These are phyloP conservation scores for Thaumatotibia leucotreta DNA, from an alignment of 1,140 invertebrate genomes.

Conservation along the genomic window DNA sequence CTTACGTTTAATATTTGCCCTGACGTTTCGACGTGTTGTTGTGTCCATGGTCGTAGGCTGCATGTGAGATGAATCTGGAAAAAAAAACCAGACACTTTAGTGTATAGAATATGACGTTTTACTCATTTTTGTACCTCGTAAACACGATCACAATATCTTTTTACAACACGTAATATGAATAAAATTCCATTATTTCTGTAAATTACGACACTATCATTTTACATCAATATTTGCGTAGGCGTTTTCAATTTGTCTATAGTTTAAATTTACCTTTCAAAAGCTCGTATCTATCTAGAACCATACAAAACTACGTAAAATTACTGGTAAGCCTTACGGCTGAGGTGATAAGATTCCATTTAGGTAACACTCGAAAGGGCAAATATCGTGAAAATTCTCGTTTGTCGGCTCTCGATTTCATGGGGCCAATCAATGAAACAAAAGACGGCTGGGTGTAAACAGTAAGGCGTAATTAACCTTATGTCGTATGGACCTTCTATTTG, in stretches of 20 bases:
- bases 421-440: background rate
- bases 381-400: background rate
- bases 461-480: conserved; percentile 1
- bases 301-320: background rate
- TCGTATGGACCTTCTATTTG: background rate
- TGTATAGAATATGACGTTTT: too few species aligned
- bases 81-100: too few species aligned
- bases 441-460: background rate
- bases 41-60: too few species aligned
- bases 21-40: too few species aligned
- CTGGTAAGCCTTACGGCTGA: background rate
- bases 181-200: too few species aligned
- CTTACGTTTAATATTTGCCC: too few species aligned
- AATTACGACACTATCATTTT: background rate
- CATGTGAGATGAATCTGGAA: too few species aligned
- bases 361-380: background rate
- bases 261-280: background rate
- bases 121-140: too few species aligned
- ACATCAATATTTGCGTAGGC: too few species aligned
- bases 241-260: background rate
- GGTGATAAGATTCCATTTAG: background rate
- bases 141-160: too few species aligned
- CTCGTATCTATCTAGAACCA: background rate
- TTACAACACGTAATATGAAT: too few species aligned
- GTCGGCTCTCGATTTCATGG: background rate